Base-by-base conservation (phyloP, 2,888 invertebrate genomes). In the Linnaemya vulpina region DNA sequence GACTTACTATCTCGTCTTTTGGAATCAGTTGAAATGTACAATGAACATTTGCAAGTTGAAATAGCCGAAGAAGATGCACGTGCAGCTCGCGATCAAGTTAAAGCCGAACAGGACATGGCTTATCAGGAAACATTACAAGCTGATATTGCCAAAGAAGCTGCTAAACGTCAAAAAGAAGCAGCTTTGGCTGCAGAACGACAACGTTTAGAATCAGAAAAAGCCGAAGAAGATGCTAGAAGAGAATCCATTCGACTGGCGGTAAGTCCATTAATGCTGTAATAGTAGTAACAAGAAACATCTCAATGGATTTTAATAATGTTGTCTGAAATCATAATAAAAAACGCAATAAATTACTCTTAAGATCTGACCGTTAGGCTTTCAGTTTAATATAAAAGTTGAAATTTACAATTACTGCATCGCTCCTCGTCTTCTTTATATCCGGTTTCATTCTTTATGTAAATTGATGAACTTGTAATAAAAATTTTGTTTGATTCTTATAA, bases 21-120 rank as follows among this genome's bases (percentile, higher is more conserved):
- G 89, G 97, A 98, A 90, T 96, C 97, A 53, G 95, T 96, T 77
- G 98, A 98, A 90, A 94, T 97, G 89, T 98, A 96, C 93, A 93
- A 94, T 88, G 96, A 96, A 88, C 96, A 96, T 91, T 93, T 95
- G 78, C 94, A 94, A 80, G 95, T 94, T 86, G 98, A 98, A 92
- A 95, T 96, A 79, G 94, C 94, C 53, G 95, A 97, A 89, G 98
- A 98, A 93, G 94, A 96, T 83, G 98, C 98, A 92, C 93, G 98
- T 78, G 96, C 97, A 87, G 97, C 96, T 11, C 93, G 98, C 76
- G 98, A 98, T 92, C 94, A 94, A 88, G 97, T 99, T 74, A 98
- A 98, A 93, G 94, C 95, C 89, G 98, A 98, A 92, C 98, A 99
- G 93, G 98, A 99, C 93, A 95, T 95, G 92, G 98, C 98, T 0